Evolutionary conservation across 2,113 vertebrate genomes (phyloP).

Genomic region (Anguilla japonica): DNA sequence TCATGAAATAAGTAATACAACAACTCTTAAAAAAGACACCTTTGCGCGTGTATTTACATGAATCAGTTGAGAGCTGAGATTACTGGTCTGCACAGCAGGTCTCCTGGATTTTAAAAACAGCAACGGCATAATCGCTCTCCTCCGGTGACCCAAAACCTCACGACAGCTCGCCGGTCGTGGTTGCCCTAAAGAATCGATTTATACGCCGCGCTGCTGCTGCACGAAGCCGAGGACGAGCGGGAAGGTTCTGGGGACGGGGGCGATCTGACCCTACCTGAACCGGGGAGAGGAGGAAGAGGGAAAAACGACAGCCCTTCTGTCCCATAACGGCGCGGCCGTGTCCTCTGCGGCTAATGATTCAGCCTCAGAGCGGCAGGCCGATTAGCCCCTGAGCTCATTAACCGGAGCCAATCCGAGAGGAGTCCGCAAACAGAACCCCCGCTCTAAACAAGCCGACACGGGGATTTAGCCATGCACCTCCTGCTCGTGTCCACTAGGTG

Average conservation of each 20-base stretch:
- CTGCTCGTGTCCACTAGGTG: slow-evolving; percentile 35
- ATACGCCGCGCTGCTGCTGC: background rate
- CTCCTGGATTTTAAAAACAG: background rate
- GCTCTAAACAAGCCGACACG: background rate
- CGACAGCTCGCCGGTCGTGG: background rate
- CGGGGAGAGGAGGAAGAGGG: slow-evolving; percentile 67
- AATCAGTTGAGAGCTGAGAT: background rate
- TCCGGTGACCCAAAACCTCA: background rate
- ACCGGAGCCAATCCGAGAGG: slow-evolving; percentile 47
- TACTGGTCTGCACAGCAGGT: background rate
- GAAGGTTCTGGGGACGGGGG: background rate
- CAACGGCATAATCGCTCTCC: background rate
- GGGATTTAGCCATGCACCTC: background rate
- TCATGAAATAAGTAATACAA: background rate
- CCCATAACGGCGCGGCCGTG: slow-evolving; percentile 64
- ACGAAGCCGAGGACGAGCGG: background rate
- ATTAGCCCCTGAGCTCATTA: slow-evolving; percentile 63
- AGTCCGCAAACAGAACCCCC: slow-evolving; percentile 4
- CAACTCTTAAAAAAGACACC: background rate
- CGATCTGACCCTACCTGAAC: slow-evolving; percentile 62
- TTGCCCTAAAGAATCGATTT: background rate
- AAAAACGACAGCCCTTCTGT: slow-evolving; percentile 71
- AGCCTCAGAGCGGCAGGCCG: slow-evolving; percentile 36
- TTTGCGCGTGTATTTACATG: background rate
- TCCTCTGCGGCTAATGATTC: slow-evolving; percentile 35